Conservation (phyloP, 2,797 vertebrate species). For the Aulostomus chinensis region DNA sequence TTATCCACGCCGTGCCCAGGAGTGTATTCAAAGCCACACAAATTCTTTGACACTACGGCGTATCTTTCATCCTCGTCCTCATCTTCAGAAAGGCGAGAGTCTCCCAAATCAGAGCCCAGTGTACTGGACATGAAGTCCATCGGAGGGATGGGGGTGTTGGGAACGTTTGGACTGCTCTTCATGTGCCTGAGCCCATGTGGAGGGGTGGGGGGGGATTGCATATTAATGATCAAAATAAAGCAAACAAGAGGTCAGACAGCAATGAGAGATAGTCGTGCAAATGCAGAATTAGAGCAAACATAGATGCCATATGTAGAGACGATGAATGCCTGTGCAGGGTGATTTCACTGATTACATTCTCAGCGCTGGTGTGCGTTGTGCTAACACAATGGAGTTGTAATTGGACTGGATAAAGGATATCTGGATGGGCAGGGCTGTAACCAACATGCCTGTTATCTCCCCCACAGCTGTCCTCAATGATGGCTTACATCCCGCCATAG, state of each 20-base stretch:
- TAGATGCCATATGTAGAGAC: constrained; percentile 40
- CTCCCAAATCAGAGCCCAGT: constrained; percentile 90
- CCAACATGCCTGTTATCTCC: constrained; percentile 78
- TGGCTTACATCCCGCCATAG: constrained; percentile 70
- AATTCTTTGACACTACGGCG: constrained; percentile 81
- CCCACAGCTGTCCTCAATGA: constrained; percentile 77
- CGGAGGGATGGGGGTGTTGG: constrained; percentile 85
- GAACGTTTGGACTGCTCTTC: constrained; percentile 89
- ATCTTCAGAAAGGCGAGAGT: constrained; percentile 85
- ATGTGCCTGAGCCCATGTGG: constrained; percentile 84
- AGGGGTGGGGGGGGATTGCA: constrained; percentile 23
- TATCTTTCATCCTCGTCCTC: constrained; percentile 83
- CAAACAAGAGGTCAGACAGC: constrained; percentile 27
- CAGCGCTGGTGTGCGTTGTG: constrained; percentile 52
- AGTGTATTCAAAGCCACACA: constrained; percentile 88
- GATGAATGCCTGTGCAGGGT: constrained; percentile 51
- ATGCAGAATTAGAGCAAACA: constrained; percentile 38
- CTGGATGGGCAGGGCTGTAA: constrained; percentile 76
- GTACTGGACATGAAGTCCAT: constrained; percentile 90
- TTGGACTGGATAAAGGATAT: constrained; percentile 77
- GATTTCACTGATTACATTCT: constrained; percentile 72
- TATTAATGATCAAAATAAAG: constrained; percentile 26
- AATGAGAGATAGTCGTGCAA: constrained; percentile 2
- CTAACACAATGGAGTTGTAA: constrained; percentile 78
- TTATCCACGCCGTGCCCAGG: constrained; percentile 88